Evolutionary conservation across 2,888 invertebrate genomes (phyloP).

Genomic region (Chrysolina haemoptera): DNA sequence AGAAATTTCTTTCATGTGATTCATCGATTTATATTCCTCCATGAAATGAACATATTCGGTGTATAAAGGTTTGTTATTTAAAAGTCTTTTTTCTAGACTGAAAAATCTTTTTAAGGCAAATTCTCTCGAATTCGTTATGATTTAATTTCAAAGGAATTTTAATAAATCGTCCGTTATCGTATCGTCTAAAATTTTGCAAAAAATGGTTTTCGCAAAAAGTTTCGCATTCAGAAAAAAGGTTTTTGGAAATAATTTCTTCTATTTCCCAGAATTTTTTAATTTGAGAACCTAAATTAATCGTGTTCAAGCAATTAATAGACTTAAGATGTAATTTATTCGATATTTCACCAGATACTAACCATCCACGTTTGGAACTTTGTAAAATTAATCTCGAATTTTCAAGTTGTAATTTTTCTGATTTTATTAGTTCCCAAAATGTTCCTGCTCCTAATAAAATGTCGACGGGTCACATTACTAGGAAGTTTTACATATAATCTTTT

Average conservation of each 20-base stretch:
- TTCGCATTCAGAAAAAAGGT: not conserved
- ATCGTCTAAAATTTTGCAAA: not conserved
- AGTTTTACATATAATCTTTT: not conserved
- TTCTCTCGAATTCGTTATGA: not conserved
- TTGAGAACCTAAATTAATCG: not conserved
- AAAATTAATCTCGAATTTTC: not conserved
- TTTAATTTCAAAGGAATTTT: not conserved
- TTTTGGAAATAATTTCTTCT: not conserved
- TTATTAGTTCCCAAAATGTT: not conserved
- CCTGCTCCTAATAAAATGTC: not conserved
- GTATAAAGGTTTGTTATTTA: too few species aligned
- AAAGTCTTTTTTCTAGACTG: not conserved
- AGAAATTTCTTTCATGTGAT: not conserved
- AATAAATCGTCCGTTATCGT: not conserved
- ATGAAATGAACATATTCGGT: too few species aligned
- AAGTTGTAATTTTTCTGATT: not conserved
- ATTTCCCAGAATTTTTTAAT: too few species aligned
- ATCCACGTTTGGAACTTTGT: not conserved
- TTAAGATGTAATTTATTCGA: not conserved
- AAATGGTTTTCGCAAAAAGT: not conserved
- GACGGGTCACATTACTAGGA: not conserved
- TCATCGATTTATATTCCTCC: not conserved
- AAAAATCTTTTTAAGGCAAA: not conserved
- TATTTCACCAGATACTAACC: not conserved
- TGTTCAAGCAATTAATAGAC: not conserved